phyloP scores from a whole-genome alignment of 2,113 vertebrate species.

The Ameiurus melas region DNA sequence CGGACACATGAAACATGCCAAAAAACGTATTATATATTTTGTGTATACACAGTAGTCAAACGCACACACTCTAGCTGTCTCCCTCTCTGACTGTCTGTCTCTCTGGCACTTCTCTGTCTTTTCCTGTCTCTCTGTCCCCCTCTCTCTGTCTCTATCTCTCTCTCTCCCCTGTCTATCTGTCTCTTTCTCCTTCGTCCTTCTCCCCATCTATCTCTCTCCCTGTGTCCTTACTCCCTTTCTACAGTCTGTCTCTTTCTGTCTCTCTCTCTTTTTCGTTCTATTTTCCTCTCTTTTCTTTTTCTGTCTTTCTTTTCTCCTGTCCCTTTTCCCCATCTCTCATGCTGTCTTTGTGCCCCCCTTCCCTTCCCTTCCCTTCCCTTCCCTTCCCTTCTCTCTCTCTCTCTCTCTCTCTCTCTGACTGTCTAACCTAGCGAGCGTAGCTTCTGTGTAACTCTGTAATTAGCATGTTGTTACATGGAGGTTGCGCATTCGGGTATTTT shows the following conservation, averaged over 20 bases:
- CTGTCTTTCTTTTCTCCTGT: neutral
- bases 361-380: too few species aligned
- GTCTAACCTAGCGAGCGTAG: neutral
- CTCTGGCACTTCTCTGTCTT: neutral
- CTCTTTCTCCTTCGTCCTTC: neutral
- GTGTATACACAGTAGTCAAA: neutral
- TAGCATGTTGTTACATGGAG: neutral
- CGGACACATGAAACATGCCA: neutral
- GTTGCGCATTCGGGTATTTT: neutral
- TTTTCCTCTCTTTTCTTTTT: neutral
- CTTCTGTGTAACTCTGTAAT: neutral
- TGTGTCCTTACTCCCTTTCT: too few species aligned
- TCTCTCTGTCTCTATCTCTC: slow-evolving; percentile 18
- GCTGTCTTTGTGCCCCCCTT: neutral
- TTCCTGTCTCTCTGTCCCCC: neutral
- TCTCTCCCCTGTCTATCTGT: neutral
- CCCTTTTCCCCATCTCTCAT: neutral
- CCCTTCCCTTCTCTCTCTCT: neutral
- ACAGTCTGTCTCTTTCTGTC: neutral
- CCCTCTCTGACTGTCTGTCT: neutral
- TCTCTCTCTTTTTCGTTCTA: neutral
- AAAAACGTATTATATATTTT: neutral
- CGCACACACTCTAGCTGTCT: neutral
- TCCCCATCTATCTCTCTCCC: too few species aligned
- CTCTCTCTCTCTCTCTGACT: neutral